A percentile compares a stretch with the other conserved stretches of the same genome.
Conservation (phyloP, 2,888 invertebrate species). For the Adelognathus sp. region DNA sequence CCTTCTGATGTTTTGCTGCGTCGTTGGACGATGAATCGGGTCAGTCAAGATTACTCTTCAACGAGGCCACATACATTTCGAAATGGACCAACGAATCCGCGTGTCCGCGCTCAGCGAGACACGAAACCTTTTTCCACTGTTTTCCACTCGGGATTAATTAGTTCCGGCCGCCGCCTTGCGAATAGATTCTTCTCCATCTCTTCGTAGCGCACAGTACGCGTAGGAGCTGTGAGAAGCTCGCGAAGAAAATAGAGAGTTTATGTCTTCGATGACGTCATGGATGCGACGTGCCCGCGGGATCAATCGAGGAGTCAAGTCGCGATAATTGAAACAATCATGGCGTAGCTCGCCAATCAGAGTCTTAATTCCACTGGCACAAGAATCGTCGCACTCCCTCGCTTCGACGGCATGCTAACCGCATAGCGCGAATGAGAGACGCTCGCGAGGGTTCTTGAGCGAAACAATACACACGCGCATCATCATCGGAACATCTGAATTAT, state of each 20-base stretch:
- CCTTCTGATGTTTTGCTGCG: no score
- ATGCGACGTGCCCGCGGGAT: conserved; percentile 75
- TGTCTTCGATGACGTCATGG: conserved; percentile 44
- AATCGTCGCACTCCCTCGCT: conserved; percentile 12
- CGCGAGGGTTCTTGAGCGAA: conserved; percentile 24
- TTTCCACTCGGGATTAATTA: neutral
- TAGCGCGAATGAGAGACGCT: neutral
- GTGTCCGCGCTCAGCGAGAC: neutral
- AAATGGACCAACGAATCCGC: neutral
- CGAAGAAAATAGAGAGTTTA: neutral
- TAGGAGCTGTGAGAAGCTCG: neutral
- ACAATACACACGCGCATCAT: conserved; percentile 30
- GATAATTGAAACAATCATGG: conserved; percentile 79
- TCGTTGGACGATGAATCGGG: neutral
- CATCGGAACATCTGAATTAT: conserved; percentile 25
- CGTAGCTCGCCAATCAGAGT: conserved; percentile 71
- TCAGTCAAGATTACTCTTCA: neutral
- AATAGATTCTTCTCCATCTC: neutral
- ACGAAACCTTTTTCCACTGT: neutral
- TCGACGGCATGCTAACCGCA: neutral
- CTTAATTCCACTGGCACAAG: conserved; percentile 61
- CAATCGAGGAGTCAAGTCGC: conserved; percentile 79
- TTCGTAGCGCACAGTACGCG: neutral
- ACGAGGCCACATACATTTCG: neutral
- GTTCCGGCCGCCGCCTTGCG: neutral